phyloP scores from a whole-genome alignment of 2,888 invertebrate genomes.

The Synanthedon andrenaeformis region DNA sequence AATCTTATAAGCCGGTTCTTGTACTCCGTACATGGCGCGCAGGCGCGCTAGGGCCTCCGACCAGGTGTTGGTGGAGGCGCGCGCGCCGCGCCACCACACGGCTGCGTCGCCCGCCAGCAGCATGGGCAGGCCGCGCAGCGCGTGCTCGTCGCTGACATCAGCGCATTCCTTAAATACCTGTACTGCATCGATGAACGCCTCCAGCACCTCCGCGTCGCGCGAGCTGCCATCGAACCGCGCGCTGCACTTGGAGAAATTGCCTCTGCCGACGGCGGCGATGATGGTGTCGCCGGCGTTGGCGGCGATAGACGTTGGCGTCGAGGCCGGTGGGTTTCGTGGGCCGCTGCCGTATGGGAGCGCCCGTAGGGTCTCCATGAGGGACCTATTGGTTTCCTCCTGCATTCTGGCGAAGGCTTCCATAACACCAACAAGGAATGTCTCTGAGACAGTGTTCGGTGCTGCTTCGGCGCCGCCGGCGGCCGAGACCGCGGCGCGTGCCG shows the following conservation, averaged over 20 bases:
- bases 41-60: conserved; percentile 4
- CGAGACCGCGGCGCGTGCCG: not conserved
- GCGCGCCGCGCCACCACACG: too few species aligned
- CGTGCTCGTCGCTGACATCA: conserved; percentile 12
- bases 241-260: conserved; percentile 1
- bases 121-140: too few species aligned
- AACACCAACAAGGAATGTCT: not conserved
- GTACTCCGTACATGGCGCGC: conserved; percentile 6
- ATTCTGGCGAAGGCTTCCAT: not conserved
- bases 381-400: not conserved
- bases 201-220: too few species aligned
- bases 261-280: not conserved
- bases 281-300: too few species aligned
- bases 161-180: too few species aligned
- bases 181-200: too few species aligned
- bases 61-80: too few species aligned
- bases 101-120: too few species aligned
- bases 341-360: not conserved
- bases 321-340: not conserved
- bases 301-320: not conserved
- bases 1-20: conserved; percentile 2
- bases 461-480: not conserved
- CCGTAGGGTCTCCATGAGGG: not conserved
- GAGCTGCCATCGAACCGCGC: too few species aligned
- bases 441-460: not conserved